Conservation (phyloP, 2,113 vertebrate species). For the Clupea harengus region DNA sequence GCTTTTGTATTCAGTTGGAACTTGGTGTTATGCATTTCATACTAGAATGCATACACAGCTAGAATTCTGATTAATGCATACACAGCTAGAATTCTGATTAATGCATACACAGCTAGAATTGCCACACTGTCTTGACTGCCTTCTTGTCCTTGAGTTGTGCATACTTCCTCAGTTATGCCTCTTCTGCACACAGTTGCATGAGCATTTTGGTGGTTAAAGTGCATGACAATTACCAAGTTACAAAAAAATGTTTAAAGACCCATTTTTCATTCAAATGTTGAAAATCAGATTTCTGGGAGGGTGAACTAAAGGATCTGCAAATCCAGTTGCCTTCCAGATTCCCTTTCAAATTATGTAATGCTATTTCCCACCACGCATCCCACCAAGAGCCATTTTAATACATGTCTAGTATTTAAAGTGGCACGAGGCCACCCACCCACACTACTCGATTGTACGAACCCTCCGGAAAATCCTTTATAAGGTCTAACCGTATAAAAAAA, state of each 20-base stretch:
- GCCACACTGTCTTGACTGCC: no score
- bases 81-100: no score
- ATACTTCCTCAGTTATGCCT: no score
- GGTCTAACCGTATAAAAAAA: slow-evolving; percentile 71
- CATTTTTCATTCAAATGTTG: no score
- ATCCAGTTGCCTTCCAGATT: background rate
- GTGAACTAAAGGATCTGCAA: background rate
- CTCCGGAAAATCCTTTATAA: slow-evolving; percentile 61
- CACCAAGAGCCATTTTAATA: slow-evolving; percentile 1
- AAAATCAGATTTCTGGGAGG: background rate
- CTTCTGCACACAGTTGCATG: no score
- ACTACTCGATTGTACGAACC: slow-evolving; percentile 57
- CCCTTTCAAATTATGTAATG: slow-evolving; percentile 26
- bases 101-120: no score
- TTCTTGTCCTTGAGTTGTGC: no score
- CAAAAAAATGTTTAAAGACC: no score
- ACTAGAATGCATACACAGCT: no score
- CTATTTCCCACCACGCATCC: background rate
- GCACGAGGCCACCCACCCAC: slow-evolving; percentile 35
- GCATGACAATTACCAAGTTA: background rate
- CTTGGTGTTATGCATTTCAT: background rate
- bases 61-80: no score
- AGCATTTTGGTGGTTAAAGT: no score
- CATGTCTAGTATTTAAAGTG: slow-evolving; percentile 44
- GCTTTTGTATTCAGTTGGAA: background rate